These are phyloP conservation scores for Oligia strigilis DNA, from an alignment of 2,888 invertebrate genomes.

Conservation along the genomic window DNA sequence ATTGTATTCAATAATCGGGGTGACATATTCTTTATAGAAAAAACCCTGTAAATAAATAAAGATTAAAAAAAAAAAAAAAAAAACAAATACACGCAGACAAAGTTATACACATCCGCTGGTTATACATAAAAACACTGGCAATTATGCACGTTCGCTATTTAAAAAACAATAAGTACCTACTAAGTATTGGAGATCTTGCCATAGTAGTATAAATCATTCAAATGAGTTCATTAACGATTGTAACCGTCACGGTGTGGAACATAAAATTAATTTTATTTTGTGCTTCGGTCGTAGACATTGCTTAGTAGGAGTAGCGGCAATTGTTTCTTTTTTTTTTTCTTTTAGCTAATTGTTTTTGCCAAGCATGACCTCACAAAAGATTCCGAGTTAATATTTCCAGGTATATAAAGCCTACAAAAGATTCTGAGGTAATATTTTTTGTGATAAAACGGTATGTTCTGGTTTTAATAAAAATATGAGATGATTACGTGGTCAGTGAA, in stretches of 20 bases:
- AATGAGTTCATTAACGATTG: conserved; percentile 44
- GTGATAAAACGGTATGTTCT: conserved; percentile 18
- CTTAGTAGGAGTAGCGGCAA: conserved; percentile 5
- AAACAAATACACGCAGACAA: too few species aligned
- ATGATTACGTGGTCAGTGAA: not conserved
- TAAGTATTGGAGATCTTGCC: conserved; percentile 25
- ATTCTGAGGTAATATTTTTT: conserved; percentile 17
- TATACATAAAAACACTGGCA: conserved; percentile 22
- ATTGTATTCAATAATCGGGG: too few species aligned
- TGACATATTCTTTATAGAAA: too few species aligned
- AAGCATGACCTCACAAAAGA: conserved; percentile 33
- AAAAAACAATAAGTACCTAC: conserved; percentile 1
- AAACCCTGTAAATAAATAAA: too few species aligned
- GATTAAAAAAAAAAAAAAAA: too few species aligned
- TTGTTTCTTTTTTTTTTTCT: conserved; percentile 17
- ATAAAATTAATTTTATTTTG: conserved; percentile 37
- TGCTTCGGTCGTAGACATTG: conserved; percentile 23
- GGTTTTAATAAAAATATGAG: conserved; percentile 30
- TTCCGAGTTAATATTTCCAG: conserved; percentile 6
- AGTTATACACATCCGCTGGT: not conserved
- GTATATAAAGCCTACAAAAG: conserved; percentile 27
- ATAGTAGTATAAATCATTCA: conserved; percentile 42
- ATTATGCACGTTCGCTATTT: not conserved
- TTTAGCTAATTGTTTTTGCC: conserved; percentile 39
- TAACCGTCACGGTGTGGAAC: conserved; percentile 45